Evolutionary conservation across 2,888 invertebrate genomes (phyloP), one percentile per base, ranked within the genome.

Genomic region (Xanthostigma xanthostigma): DNA sequence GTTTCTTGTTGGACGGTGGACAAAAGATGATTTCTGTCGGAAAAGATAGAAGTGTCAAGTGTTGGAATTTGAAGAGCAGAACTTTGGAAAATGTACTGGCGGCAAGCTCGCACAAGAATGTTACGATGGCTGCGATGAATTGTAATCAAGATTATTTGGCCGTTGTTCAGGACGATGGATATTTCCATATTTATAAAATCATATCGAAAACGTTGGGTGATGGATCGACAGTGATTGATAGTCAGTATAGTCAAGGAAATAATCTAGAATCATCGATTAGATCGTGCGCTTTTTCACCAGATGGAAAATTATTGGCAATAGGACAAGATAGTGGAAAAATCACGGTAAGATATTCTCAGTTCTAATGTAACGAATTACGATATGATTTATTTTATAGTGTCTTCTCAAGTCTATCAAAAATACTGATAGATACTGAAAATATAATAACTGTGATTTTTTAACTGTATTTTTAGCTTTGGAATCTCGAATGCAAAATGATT

Each of bases 281-380:
- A 11, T 58, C 56, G 38, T 59, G 60, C 41, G 55, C 58, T 38
- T 62, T 62, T 53, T 76, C 78, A 0, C 60, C 67, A 1, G 74
- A 79, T 56, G 76, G 74, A 6, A 65, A 70, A 45, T 69, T 78
- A 50, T 64, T 83, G 11, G 81, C 81, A 1, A 59, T 81, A 56
- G 83, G 83, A 1, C 70, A 77, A 14, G 72, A 74, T 44, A 72
- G 70, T 17, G 83, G 83, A 1, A 65, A 72, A 51, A 74, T 83
- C 57, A 68, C 72, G 63, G 82, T 83, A 65, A 73, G 70, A n/a
- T 27, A 9, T 12, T 9, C 12, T 12, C 9, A 8, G 37, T 34
- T 2, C 4, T 17, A 17, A 17, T 4, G n/a, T n/a, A n/a, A n/a
- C n/a, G n/a, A n/a, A 17, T 17, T 17, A 17, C 17, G 4, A 17